These are phyloP conservation scores for Drosophila sordidapex DNA, from an alignment of 2,888 invertebrate genomes.

Conservation along the genomic window DNA sequence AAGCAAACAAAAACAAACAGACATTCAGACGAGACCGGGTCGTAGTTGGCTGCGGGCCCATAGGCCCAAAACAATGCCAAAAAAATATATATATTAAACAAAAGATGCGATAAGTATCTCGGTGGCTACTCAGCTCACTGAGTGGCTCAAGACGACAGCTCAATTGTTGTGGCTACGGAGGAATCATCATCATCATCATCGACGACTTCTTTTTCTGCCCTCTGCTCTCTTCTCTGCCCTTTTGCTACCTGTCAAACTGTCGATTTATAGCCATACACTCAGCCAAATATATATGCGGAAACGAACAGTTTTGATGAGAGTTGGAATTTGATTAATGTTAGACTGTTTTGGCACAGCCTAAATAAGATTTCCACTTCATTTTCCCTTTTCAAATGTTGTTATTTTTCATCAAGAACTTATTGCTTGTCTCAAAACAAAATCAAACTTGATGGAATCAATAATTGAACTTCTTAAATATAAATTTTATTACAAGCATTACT, in stretches of 20 bases:
- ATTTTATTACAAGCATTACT: too few relatives aligned
- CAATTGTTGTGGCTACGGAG: conserved; percentile 41
- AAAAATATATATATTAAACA: conserved; percentile 28
- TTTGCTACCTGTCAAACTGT: conserved; percentile 45
- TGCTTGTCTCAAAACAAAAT: background rate
- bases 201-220: conserved; percentile 7
- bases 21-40: conserved; percentile 15
- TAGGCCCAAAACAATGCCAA: conserved; percentile 37
- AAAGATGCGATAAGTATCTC: conserved; percentile 49
- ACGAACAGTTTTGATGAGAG: background rate
- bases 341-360: background rate
- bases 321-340: background rate
- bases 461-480: background rate
- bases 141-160: conserved; percentile 51
- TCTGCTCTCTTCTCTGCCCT: background rate
- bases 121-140: conserved; percentile 12
- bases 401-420: background rate
- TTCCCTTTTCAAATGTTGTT: background rate
- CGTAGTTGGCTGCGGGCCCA: background rate
- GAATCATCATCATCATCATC: conserved; percentile 35
- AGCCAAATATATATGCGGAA: background rate
- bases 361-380: background rate
- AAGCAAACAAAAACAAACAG: conserved; percentile 8
- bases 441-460: background rate
- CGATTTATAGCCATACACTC: conserved; percentile 35